Evolutionary conservation across 2,888 invertebrate genomes (phyloP), one percentile per base, ranked within the genome.

Genomic region (Masnerella sp.): DNA sequence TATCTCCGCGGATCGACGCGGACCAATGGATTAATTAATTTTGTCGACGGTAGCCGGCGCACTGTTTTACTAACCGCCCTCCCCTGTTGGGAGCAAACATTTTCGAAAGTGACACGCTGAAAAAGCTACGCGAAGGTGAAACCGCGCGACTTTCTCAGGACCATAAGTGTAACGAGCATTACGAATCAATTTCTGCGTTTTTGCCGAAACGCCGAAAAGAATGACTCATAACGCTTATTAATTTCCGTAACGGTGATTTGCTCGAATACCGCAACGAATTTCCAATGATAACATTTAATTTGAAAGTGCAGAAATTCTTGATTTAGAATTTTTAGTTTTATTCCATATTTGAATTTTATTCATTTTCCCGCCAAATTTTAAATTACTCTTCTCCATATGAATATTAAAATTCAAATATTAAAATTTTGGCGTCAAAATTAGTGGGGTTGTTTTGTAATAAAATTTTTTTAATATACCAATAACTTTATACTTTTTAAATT

Each of bases 11-110:
- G n/a, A n/a, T n/a, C n/a, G n/a, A n/a, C n/a, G n/a, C n/a, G 56
- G 20, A 36, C 51, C 58, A 47, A 64, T 54, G 40, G 59, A 65
- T 56, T 64, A 64, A 71, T 71, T 64, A 71, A 64, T 71, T 71
- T 58, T 54, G 51, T 71, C 51, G 70, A 62, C 70, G 49, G 70
- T 49, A 56, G 62, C 34, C 11, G 5, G 40, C 25, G 17, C 52
- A 20, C 15, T n/a, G 45, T 54, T 42, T 42, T 22, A 30, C 12
- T 25, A 11, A 14, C 14, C 51, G 25, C 18, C 51, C 62, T 22
- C 56, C 40, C 56, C 59, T 42, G 56, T 62, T 49, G 40, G 36
- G 15, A 34, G 20, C 43, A 49, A 64, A 58, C 42, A 56, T 64
- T 71, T 62, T 71, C 42, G 56, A 71, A 71, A 71, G 56, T 20